Evolutionary conservation across 1,140 invertebrate species (phyloP), one percentile per base, ranked within the genome.

Genomic region (Mamestra configurata): DNA sequence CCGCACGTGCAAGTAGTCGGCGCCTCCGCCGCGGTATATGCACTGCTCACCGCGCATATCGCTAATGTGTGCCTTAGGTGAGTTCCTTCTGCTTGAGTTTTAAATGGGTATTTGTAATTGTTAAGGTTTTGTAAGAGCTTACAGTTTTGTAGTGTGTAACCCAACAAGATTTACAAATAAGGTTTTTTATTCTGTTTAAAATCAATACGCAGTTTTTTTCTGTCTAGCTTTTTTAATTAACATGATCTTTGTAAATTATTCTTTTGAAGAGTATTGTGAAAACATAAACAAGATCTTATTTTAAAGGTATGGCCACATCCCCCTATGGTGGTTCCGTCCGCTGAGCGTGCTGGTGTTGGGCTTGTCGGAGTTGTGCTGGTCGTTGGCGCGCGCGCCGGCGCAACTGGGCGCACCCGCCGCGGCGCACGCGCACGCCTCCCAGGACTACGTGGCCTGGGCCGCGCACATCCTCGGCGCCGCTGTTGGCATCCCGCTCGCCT

Each of bases 21-120:
- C 18, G 98, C 98, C 57, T 99, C 98, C 61, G 98, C 98, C 13
- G 98, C 98, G n/a, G 98, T 98, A 70, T 99, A 99, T 95, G 98
- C 98, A 35, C 94, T 99, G 51, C 96, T 99, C 57, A 97, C 98
- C 46, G 98, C 98, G 82, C 98, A 99, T 92, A 95, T 99, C 66
- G 97, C 99, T 24, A 98, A 98, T 94, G 96, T 99, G 70, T 97
- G 98, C 89, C 95, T 99, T 0, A 91, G 89, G 93, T 93, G 73
- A 57, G 20, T 71, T 40, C 7, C 8, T 40, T 1, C 1, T 2
- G 2, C 11, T 15, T n/a, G n/a, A n/a, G n/a, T n/a, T n/a, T n/a
- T n/a, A n/a, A n/a, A n/a, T n/a, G n/a, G n/a, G n/a, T n/a, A n/a
- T n/a, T n/a, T n/a, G n/a, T n/a, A n/a, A n/a, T n/a, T n/a, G n/a